Evolutionary conservation across 2,113 vertebrate genomes (phyloP).

Genomic region (Alectura lathami): DNA sequence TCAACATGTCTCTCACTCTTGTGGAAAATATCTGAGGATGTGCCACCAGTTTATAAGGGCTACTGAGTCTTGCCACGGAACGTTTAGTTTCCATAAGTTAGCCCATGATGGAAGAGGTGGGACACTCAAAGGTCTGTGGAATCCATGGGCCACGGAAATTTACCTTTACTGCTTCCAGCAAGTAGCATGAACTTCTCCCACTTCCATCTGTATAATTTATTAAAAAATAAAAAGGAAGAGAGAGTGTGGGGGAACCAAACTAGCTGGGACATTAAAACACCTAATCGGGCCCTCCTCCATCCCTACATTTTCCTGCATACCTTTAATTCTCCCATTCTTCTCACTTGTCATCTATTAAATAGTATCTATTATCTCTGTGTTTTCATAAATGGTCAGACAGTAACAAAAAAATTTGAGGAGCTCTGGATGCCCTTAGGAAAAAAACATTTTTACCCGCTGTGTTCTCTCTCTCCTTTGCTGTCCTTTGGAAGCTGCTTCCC

Average conservation of each 20-base stretch:
- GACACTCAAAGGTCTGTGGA: conserved; percentile 74
- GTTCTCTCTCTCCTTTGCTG: not conserved
- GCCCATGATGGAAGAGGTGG: conserved; percentile 69
- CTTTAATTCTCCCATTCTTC: conserved; percentile 36
- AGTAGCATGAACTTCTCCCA: conserved; percentile 82
- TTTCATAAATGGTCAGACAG: conserved; percentile 53
- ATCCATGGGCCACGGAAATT: conserved; percentile 60
- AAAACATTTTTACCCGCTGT: conserved; percentile 20
- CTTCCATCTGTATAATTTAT: conserved; percentile 77
- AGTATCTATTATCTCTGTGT: conserved; percentile 57
- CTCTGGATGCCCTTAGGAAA: conserved; percentile 62
- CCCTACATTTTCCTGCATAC: not conserved
- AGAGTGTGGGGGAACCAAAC: not conserved
- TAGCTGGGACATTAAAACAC: conserved; percentile 5
- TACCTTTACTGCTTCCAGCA: conserved; percentile 79
- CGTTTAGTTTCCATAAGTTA: conserved; percentile 43
- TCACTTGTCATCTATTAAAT: conserved; percentile 29
- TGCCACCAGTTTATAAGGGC: conserved; percentile 79
- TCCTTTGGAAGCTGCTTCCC: not conserved
- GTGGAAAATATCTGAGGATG: conserved; percentile 72
- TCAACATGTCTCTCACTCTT: conserved; percentile 49
- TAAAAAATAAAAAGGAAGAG: conserved; percentile 50
- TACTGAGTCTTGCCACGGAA: conserved; percentile 66
- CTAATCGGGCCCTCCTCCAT: conserved; percentile 6
- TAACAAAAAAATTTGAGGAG: conserved; percentile 55